These are phyloP conservation scores for Panonychus citri DNA, from an alignment of 1,140 invertebrate genomes.

Conservation along the genomic window DNA sequence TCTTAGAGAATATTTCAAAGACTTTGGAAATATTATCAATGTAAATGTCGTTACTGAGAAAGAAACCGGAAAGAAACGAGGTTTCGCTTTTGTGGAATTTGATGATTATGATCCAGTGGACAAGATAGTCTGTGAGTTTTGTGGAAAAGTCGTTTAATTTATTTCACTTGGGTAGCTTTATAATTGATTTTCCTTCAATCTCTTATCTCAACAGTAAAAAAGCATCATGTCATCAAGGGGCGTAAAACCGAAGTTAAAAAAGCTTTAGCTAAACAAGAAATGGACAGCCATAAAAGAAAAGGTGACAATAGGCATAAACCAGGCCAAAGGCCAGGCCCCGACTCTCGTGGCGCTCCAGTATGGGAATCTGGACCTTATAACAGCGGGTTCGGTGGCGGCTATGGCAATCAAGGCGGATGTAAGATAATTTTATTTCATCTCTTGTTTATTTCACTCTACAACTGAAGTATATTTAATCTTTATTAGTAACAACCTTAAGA, in stretches of 20 bases:
- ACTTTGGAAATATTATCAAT: constrained; percentile 55
- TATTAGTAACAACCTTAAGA: neutral
- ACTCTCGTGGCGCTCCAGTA: constrained; percentile 8
- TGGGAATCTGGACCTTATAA: constrained; percentile 5
- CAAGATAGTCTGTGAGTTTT: constrained; percentile 42
- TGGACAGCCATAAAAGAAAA: constrained; percentile 18
- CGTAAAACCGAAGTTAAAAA: constrained; percentile 29
- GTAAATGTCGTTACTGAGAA: constrained; percentile 67
- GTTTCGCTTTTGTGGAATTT: constrained; percentile 84
- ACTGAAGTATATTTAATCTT: no score
- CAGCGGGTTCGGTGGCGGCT: constrained; percentile 6
- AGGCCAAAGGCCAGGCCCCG: constrained; percentile 12
- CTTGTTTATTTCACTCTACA: no score
- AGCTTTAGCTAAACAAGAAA: constrained; percentile 27
- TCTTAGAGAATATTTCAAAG: constrained; percentile 47
- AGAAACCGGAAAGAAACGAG: constrained; percentile 65
- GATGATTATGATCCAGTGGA: constrained; percentile 90
- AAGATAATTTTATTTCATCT: no score
- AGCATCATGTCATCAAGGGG: constrained; percentile 24
- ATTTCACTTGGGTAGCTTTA: no score
- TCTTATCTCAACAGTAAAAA: constrained; percentile 6
- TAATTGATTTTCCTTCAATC: no score
- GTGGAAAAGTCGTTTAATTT: no score
- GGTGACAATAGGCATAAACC: constrained; percentile 13
- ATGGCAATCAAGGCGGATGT: constrained; percentile 2